Conservation (phyloP, 1,140 invertebrate species). For the Musca domestica region DNA sequence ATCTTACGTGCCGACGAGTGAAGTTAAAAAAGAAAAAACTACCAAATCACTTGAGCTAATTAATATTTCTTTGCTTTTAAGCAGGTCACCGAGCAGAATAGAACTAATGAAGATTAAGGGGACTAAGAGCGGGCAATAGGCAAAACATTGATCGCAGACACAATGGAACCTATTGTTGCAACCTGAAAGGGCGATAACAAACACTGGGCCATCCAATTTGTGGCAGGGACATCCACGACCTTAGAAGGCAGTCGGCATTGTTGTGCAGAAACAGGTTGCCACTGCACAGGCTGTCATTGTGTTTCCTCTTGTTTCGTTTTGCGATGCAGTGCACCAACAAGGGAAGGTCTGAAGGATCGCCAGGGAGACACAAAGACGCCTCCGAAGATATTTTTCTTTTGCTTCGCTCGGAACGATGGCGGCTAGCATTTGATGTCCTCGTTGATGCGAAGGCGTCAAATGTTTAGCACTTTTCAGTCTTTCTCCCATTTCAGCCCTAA, state of each 20-base stretch:
- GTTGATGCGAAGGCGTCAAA: neutral
- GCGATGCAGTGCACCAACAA: no score
- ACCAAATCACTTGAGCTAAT: conserved; percentile 48
- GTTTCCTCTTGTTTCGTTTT: no score
- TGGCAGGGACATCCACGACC: no score
- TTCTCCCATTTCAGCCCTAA: neutral
- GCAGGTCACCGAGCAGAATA: conserved; percentile 9
- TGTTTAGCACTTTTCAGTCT: neutral
- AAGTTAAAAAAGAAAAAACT: conserved; percentile 19
- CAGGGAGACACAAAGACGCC: conserved; percentile 10
- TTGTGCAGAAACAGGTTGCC: no score
- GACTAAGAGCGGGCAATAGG: conserved; percentile 7
- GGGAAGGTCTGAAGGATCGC: neutral
- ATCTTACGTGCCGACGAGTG: conserved; percentile 1
- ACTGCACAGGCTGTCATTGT: no score
- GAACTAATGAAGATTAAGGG: conserved; percentile 22
- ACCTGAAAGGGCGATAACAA: no score
- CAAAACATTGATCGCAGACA: neutral
- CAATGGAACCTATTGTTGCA: conserved; percentile 18
- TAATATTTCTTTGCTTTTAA: conserved; percentile 35
- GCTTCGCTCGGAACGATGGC: neutral
- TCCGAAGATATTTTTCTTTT: neutral
- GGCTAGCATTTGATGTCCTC: neutral
- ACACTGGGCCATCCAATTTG: no score
- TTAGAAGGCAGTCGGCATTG: no score